These are phyloP conservation scores for Hololepta plana DNA, from an alignment of 2,888 invertebrate species.

Conservation along the genomic window DNA sequence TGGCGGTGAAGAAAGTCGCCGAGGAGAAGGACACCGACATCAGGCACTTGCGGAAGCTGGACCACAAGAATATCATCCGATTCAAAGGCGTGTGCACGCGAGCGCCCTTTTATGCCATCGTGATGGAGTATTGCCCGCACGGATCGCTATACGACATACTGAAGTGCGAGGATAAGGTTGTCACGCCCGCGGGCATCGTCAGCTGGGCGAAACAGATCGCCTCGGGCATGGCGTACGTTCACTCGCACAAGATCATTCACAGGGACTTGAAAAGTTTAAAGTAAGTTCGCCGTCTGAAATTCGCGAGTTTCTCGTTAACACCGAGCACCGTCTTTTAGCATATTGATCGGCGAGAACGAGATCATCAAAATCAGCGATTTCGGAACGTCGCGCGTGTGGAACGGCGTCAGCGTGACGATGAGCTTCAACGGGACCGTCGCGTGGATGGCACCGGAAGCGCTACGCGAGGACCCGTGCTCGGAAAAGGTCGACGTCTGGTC, in stretches of 20 bases:
- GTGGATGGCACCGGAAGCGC: constrained; percentile 99
- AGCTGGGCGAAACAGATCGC: constrained; percentile 94
- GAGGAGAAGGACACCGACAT: constrained; percentile 88
- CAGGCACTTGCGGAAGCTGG: constrained; percentile 73
- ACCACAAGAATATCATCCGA: constrained; percentile 88
- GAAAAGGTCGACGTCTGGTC: constrained; percentile 99
- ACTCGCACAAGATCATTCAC: constrained; percentile 92
- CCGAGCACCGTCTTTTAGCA: constrained; percentile 49
- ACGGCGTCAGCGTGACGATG: constrained; percentile 81
- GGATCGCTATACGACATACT: constrained; percentile 88
- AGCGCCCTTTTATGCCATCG: constrained; percentile 80
- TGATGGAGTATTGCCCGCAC: constrained; percentile 97
- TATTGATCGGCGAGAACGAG: constrained; percentile 54
- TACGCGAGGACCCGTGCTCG: constrained; percentile 88
- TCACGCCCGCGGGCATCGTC: constrained; percentile 71
- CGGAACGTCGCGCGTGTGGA: constrained; percentile 89
- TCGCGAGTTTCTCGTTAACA: too few relatives aligned
- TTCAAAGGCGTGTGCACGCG: constrained; percentile 88
- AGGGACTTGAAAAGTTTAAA: constrained; percentile 98
- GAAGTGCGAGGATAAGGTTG: constrained; percentile 56
- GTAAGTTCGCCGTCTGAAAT: constrained; percentile 51
- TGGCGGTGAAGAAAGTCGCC: constrained; percentile 92
- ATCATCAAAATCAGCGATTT: constrained; percentile 93
- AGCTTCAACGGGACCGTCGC: constrained; percentile 96
- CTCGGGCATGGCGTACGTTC: constrained; percentile 90